Evolutionary conservation across 92 coral and sea anemone genomes (phyloP).

Genomic region (Heteractis magnifica): DNA sequence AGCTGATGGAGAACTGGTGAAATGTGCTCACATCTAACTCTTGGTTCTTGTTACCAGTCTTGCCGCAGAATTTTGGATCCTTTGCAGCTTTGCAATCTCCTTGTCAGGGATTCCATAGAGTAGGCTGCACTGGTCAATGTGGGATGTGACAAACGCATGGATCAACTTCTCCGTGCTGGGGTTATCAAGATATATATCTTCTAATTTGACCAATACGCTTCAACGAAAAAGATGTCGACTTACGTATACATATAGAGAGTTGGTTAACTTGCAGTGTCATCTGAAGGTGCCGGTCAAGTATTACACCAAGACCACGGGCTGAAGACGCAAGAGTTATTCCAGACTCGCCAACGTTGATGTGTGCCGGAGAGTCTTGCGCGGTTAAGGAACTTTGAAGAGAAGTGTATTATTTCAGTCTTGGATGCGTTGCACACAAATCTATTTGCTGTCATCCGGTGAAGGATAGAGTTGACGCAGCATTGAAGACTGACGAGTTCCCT

Average conservation of each 20-base stretch:
- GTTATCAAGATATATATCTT: too few relatives aligned
- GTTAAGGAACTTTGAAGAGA: background rate
- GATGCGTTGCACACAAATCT: conserved; percentile 15
- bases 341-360: background rate
- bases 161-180: too few relatives aligned
- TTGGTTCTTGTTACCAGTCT: too few relatives aligned
- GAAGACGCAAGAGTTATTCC: background rate
- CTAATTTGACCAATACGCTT: too few relatives aligned
- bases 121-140: conserved; percentile 13
- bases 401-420: background rate
- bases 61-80: too few relatives aligned
- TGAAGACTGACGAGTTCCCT: conserved; percentile 9
- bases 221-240: too few relatives aligned
- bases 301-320: too few relatives aligned
- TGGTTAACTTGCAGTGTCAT: too few relatives aligned
- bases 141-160: conserved; percentile 19
- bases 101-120: conserved; percentile 20
- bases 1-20: too few relatives aligned
- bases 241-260: too few relatives aligned
- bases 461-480: background rate
- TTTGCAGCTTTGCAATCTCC: background rate
- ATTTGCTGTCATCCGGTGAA: conserved; percentile 22
- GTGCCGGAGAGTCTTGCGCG: background rate
- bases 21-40: too few relatives aligned
- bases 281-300: too few relatives aligned